Conservation (phyloP, 2,113 vertebrate species). For the Colinus virginianus region DNA sequence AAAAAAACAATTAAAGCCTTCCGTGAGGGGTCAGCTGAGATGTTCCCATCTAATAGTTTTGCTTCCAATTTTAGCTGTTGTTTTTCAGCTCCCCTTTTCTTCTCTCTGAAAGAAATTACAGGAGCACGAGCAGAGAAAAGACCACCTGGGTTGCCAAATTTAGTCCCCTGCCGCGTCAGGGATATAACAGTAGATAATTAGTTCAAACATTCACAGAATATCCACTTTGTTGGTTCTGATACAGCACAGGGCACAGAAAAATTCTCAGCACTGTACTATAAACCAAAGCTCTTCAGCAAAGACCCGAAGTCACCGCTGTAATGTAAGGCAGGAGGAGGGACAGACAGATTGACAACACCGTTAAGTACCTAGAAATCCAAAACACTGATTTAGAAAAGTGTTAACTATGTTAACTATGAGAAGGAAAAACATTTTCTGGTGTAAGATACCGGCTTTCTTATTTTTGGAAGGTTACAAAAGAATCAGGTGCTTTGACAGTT, state of each 20-base stretch:
- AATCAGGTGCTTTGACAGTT: slow-evolving; percentile 65
- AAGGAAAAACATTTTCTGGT: slow-evolving; percentile 54
- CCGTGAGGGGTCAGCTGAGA: slow-evolving; percentile 22
- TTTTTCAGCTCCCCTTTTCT: slow-evolving; percentile 44
- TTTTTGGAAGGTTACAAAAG: slow-evolving; percentile 39
- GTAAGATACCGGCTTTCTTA: slow-evolving; percentile 46
- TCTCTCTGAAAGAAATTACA: slow-evolving; percentile 19
- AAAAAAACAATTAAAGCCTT: neutral
- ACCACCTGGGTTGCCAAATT: slow-evolving; percentile 69
- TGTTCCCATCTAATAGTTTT: slow-evolving; percentile 22
- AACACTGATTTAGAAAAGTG: slow-evolving; percentile 13
- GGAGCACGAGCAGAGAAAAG: slow-evolving; percentile 45
- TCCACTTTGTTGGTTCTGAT: slow-evolving; percentile 54
- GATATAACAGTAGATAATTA: slow-evolving; percentile 65
- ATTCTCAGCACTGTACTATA: slow-evolving; percentile 45
- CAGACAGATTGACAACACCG: slow-evolving; percentile 39
- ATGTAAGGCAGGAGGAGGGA: slow-evolving; percentile 41
- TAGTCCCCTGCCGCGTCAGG: slow-evolving; percentile 44
- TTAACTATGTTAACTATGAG: slow-evolving; percentile 33
- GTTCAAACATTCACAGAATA: slow-evolving; percentile 57
- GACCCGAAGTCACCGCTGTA: slow-evolving; percentile 3
- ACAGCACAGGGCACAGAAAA: slow-evolving; percentile 41
- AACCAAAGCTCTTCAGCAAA: slow-evolving; percentile 41
- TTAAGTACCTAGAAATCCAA: slow-evolving; percentile 48
- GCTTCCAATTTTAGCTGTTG: slow-evolving; percentile 51